phyloP scores from a whole-genome alignment of 2,888 invertebrate genomes.

The Lapara coniferarum region DNA sequence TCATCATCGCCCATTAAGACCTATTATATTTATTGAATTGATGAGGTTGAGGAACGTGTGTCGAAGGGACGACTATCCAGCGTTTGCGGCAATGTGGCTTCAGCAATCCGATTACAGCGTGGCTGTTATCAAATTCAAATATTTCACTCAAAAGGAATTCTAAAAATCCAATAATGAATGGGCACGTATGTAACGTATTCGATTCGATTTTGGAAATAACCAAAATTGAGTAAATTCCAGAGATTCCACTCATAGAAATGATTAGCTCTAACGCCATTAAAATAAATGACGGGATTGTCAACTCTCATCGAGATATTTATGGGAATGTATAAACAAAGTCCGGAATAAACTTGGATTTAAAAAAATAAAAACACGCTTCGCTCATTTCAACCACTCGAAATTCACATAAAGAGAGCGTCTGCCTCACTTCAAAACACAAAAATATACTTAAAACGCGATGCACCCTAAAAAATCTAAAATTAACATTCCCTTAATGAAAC shows the following conservation, averaged over 20 bases:
- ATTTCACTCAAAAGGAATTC: too few relatives aligned
- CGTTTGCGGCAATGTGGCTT: too few relatives aligned
- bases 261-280: background rate
- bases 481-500: constrained; percentile 62
- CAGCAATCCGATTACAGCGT: too few relatives aligned
- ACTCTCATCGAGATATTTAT: constrained; percentile 14
- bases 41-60: too few relatives aligned
- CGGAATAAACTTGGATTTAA: constrained; percentile 34
- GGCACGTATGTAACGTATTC: too few relatives aligned
- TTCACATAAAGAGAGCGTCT: constrained; percentile 44
- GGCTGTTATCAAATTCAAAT: too few relatives aligned
- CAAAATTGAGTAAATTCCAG: background rate
- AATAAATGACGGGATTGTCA: constrained; percentile 11
- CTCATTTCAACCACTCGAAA: constrained; percentile 44
- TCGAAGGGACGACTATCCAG: too few relatives aligned
- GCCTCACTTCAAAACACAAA: constrained; percentile 54
- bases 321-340: constrained; percentile 28
- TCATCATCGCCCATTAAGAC: too few relatives aligned
- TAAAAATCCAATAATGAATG: too few relatives aligned
- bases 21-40: too few relatives aligned
- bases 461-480: constrained; percentile 71
- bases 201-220: too few relatives aligned
- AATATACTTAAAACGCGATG: constrained; percentile 59
- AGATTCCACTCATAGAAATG: background rate
- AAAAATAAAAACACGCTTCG: constrained; percentile 55